Conservation (phyloP, 2,888 invertebrate species). For the Aleiodes testaceus region DNA sequence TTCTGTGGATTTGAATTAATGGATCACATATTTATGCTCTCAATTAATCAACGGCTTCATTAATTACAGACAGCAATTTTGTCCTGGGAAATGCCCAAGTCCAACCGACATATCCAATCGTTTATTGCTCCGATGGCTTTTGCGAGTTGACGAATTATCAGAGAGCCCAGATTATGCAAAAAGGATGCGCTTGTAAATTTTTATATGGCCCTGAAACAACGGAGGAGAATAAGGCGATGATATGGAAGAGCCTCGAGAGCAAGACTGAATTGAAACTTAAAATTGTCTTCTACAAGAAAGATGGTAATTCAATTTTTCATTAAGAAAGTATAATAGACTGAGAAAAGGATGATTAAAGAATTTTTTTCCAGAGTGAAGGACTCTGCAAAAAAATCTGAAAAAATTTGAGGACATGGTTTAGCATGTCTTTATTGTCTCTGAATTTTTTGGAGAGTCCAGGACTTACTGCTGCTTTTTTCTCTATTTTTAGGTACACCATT, state of each 20-base stretch:
- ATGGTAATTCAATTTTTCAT: constrained; percentile 76
- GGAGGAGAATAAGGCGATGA: constrained; percentile 90
- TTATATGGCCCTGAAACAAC: constrained; percentile 93
- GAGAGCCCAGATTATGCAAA: constrained; percentile 97
- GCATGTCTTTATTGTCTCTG: neutral
- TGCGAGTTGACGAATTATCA: constrained; percentile 96
- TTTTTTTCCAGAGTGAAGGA: too few relatives aligned
- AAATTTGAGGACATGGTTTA: too few relatives aligned
- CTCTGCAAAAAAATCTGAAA: too few relatives aligned
- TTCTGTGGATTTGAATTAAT: neutral
- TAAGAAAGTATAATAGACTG: too few relatives aligned
- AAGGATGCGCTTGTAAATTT: constrained; percentile 96
- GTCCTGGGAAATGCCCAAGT: constrained; percentile 97
- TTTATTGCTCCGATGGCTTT: constrained; percentile 97
- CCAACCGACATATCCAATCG: constrained; percentile 89
- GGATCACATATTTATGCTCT: neutral
- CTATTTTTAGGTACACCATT: constrained; percentile 86
- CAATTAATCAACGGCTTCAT: constrained; percentile 1
- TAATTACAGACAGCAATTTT: constrained; percentile 92
- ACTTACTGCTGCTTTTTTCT: neutral
- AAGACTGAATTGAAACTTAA: constrained; percentile 95
- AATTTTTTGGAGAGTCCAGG: neutral
- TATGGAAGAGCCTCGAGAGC: constrained; percentile 90
- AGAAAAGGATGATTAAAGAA: neutral
- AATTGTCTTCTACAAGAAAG: constrained; percentile 95